Base-by-base conservation (phyloP, 1,140 invertebrate genomes). In the Drosophila murphyi region DNA sequence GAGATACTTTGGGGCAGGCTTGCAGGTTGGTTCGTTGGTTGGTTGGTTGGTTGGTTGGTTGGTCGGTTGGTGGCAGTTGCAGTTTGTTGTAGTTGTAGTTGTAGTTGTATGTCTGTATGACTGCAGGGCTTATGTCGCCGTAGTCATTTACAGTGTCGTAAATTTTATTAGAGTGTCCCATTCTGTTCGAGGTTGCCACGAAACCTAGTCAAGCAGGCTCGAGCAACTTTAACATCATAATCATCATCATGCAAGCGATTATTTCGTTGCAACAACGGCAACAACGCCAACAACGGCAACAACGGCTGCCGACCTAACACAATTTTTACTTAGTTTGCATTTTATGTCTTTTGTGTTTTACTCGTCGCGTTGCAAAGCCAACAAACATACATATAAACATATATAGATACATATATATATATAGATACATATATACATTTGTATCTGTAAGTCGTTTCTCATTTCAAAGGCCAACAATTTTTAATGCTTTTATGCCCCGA, bases 91-190 rank as follows among this genome's bases (percentile, higher is more conserved):
- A 12, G 20, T 20, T 20, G 20, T 37, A n/a, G 39, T 43, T 43
- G 39, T 79, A 59, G 55, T 69, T 65, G 77, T 71, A 52, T 80
- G 74, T 62, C 57, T 71, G 68, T 70, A 45, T 78, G 80, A 72
- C 80, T 82, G 80, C 80, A 83, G 80, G 80, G 80, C 80, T 82
- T 76, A 82, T 57, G 74, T 67, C 76, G 80, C 71, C 80, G 74
- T 82, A 72, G 78, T 72, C 82, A 87, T 86, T 86, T 80, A 67
- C 75, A 86, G 86, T 86, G 82, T 87, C 82, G 82, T 87, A 87
- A 87, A 87, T 87, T 87, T 87, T 87, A 87, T 87, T 87, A 82
- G 79, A 87, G 82, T 87, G 57, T 59, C 56, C 55, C 71, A 73
- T 39, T 70, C 67, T 63, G 37, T 37, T 41, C 41, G 56, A 57